Percentiles rank a stretch among this genome's conserved stretches.
Evolutionary conservation across 2,113 vertebrate genomes (phyloP).

Genomic region (Leptodactylus fuscus): DNA sequence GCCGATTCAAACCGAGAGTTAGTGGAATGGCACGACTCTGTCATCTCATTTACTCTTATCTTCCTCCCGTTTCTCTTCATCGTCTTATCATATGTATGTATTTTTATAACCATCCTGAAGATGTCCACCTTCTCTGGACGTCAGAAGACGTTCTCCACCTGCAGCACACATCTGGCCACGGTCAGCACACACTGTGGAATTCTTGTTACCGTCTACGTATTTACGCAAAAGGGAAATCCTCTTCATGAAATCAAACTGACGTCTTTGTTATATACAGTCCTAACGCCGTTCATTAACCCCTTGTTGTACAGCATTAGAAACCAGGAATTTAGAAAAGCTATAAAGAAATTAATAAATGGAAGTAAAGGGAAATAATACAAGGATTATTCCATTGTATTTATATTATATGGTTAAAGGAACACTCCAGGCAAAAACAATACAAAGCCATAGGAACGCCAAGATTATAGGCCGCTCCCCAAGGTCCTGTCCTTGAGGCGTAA

Average conservation of each 20-base stretch:
- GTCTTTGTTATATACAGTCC: conserved; percentile 37
- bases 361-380: not conserved
- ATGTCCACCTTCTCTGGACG: not conserved
- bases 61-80: conserved; percentile 26
- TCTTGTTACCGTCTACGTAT: conserved; percentile 35
- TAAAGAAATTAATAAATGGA: not conserved
- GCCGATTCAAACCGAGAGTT: conserved; percentile 60
- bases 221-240: not conserved
- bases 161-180: conserved; percentile 34
- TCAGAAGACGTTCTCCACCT: conserved; percentile 39
- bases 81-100: conserved; percentile 14
- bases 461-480: too few relatives aligned
- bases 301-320: conserved; percentile 39
- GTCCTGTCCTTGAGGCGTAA: too few relatives aligned
- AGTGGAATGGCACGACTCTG: conserved; percentile 3
- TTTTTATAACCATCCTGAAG: conserved; percentile 19
- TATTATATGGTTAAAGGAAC: too few relatives aligned
- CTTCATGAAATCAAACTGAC: conserved; percentile 24
- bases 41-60: conserved; percentile 27
- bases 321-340: conserved; percentile 18
- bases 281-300: conserved; percentile 45
- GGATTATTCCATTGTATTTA: too few relatives aligned
- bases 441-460: too few relatives aligned
- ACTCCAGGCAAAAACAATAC: too few relatives aligned
- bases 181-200: conserved; percentile 10